A percentile compares a stretch with the other conserved stretches of the same genome.
These are phyloP conservation scores for Bombycilla garrulus DNA, from an alignment of 2,113 vertebrate genomes.

Conservation along the genomic window DNA sequence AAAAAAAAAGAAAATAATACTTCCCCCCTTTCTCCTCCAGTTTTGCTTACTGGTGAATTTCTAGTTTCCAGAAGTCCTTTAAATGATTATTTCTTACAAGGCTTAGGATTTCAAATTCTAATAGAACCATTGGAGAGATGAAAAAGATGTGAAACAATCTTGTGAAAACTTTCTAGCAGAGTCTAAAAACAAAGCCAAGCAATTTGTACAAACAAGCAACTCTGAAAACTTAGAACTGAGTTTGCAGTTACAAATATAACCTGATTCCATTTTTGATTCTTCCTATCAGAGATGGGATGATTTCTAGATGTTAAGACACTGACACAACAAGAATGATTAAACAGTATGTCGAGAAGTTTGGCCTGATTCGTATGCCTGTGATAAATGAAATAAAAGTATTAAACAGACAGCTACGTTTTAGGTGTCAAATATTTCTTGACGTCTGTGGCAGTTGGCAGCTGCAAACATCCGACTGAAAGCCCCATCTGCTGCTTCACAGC, in stretches of 20 bases:
- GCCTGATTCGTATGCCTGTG: neutral
- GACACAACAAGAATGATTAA: neutral
- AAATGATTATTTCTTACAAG: conserved; percentile 17
- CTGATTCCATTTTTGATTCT: neutral
- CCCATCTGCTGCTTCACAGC: conserved; percentile 84
- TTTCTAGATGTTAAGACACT: neutral
- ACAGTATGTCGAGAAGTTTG: neutral
- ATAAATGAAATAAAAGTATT: conserved; percentile 28
- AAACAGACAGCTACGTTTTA: conserved; percentile 24
- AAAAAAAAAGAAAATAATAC: neutral
- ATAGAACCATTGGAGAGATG: neutral
- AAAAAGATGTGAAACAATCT: neutral
- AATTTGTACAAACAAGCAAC: neutral
- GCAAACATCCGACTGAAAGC: conserved; percentile 99
- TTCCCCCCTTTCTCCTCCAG: rapidly evolving
- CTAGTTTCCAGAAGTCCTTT: neutral
- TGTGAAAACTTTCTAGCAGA: neutral
- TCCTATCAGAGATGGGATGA: neutral
- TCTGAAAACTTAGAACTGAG: neutral
- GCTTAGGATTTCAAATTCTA: neutral
- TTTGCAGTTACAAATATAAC: neutral
- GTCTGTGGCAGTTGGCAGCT: conserved; percentile 93
- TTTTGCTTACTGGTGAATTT: neutral
- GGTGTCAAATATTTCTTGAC: conserved; percentile 70
- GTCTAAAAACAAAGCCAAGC: neutral